Evolutionary conservation across 1,140 invertebrate species (phyloP).

Genomic region (Caenorhabditis latens): DNA sequence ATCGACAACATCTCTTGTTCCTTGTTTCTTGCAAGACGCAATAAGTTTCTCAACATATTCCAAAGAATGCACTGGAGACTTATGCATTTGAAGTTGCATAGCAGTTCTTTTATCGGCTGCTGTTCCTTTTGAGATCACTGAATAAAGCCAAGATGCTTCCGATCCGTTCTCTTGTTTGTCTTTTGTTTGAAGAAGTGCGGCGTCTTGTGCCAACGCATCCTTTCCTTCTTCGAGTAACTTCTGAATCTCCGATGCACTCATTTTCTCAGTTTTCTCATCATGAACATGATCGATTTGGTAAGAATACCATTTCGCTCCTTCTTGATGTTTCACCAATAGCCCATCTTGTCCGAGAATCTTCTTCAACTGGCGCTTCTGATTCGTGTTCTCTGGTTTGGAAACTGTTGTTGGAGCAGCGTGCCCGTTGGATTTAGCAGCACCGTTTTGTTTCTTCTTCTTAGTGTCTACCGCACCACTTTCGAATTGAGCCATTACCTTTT

Average conservation of each 20-base stretch:
- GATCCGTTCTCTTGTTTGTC: slow-evolving; percentile 52
- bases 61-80: slow-evolving; percentile 83
- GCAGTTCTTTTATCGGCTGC: slow-evolving; percentile 87
- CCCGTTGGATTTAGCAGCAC: background rate
- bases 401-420: background rate
- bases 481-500: slow-evolving; percentile 40
- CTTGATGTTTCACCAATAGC: slow-evolving; percentile 35
- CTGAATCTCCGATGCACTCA: slow-evolving; percentile 14
- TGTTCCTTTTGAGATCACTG: slow-evolving; percentile 57
- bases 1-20: slow-evolving; percentile 83
- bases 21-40: slow-evolving; percentile 77
- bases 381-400: background rate
- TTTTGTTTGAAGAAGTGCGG: slow-evolving; percentile 34
- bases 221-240: slow-evolving; percentile 42
- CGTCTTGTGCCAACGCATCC: slow-evolving; percentile 13
- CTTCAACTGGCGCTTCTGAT: slow-evolving; percentile 37
- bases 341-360: slow-evolving; percentile 36
- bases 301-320: slow-evolving; percentile 48
- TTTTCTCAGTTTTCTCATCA: slow-evolving; percentile 16
- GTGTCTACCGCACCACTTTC: background rate
- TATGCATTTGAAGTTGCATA: slow-evolving; percentile 81
- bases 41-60: slow-evolving; percentile 84
- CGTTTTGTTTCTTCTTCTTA: slow-evolving; percentile 28
- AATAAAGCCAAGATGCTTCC: slow-evolving; percentile 59
- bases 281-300: slow-evolving; percentile 53